Evolutionary conservation across 2,113 vertebrate species (phyloP), one percentile per base, ranked within the genome.

Genomic region (Petromus typicus): DNA sequence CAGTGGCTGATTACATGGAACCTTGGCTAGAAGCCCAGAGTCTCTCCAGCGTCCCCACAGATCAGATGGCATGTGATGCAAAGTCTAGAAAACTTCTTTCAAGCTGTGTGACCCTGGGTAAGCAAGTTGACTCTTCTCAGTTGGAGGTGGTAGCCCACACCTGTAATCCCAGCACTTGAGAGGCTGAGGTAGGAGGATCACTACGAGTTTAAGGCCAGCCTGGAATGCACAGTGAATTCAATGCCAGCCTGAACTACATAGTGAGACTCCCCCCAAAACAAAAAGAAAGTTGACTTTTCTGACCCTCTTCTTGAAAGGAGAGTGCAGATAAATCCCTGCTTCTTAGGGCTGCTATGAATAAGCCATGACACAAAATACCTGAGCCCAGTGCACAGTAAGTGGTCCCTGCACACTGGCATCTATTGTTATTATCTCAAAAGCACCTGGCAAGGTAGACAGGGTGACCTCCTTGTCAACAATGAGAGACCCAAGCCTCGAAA

Each of bases 221-320:
- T 40, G 17, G n/a, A 8, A 20, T 69, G 22, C n/a, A 69, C 37
- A 69, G n/a, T 37, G 67, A 69, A 18, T 69, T 69, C n/a, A 69
- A 69, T 18, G n/a, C 18, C 67, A 71, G 7, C 69, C 10, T 27
- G 40, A 75, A 30, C 71, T 75, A 45, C 40, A 75, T 45, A 45
- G 23, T 1, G 3, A 75, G 6, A 75, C 43, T 14, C 40, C 11
- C 27, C 30, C 12, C 40, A 23, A 23, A 11, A 6, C 12, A 13
- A 43, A 73, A 54, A 54, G 13, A 23, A 27, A 63, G 23, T 4
- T 13, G 57, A 66, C 84, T 81, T 83, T 61, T 78, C 67, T 71
- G 88, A 96, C 66, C 73, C 54, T n/a, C 34, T 16, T 54, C 69
- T 59, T 78, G 78, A 86, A 69, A 78, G 20, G 56, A 40, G 69